Evolutionary conservation across 2,888 invertebrate genomes (phyloP).

Genomic region (Galerucella calmariensis): DNA sequence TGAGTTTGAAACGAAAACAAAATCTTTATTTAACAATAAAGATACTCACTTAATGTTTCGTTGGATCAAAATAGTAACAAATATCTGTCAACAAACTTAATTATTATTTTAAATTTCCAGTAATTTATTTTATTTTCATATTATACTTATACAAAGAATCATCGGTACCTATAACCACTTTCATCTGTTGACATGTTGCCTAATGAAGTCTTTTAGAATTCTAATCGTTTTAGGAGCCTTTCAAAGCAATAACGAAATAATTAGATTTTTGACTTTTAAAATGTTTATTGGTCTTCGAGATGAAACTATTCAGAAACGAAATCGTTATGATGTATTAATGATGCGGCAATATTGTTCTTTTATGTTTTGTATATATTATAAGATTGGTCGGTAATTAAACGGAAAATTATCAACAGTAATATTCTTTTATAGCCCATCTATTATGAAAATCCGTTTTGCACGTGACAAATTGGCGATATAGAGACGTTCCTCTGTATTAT

Average conservation of each 20-base stretch:
- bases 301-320: neutral
- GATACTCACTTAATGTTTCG: too few relatives aligned
- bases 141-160: neutral
- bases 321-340: neutral
- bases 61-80: too few relatives aligned
- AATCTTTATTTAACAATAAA: too few relatives aligned
- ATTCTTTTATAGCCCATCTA: too few relatives aligned
- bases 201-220: constrained; percentile 6
- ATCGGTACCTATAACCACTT: neutral
- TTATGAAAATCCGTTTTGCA: too few relatives aligned
- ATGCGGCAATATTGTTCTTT: neutral
- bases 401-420: neutral
- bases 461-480: too few relatives aligned
- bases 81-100: too few relatives aligned
- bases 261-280: constrained; percentile 1
- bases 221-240: constrained; percentile 1
- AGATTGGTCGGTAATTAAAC: neutral
- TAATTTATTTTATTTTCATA: too few relatives aligned
- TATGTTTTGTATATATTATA: neutral
- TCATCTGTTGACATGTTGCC: constrained; percentile 3
- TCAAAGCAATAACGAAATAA: neutral
- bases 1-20: too few relatives aligned
- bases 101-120: too few relatives aligned
- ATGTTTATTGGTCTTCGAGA: neutral
- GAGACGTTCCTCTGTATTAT: too few relatives aligned